phyloP scores from a whole-genome alignment of 2,888 invertebrate genomes.

The Apamea monoglypha region DNA sequence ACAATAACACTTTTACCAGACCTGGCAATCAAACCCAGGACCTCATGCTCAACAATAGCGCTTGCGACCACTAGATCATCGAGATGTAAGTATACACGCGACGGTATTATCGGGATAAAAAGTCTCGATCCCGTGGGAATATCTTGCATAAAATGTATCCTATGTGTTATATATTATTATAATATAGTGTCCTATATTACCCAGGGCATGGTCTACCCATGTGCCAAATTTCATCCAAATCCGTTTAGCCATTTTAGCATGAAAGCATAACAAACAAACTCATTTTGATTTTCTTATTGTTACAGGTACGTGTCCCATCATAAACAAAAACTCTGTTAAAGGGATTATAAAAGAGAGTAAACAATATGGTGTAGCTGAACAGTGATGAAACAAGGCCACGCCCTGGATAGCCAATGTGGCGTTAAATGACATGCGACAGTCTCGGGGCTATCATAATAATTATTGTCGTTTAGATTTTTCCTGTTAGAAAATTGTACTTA shows the following conservation, averaged over 20 bases:
- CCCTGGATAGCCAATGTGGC: slow-evolving; percentile 58
- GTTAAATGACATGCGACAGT: slow-evolving; percentile 50
- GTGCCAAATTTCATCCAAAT: background rate
- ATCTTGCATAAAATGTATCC: no score
- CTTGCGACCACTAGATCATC: no score
- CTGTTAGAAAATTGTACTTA: slow-evolving; percentile 7
- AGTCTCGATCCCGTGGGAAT: background rate
- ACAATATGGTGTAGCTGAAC: slow-evolving; percentile 19
- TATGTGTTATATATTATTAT: no score
- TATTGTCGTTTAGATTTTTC: slow-evolving; percentile 37
- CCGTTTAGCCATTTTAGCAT: background rate
- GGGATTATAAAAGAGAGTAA: slow-evolving; percentile 2
- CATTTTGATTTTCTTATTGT: background rate
- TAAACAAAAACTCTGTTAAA: background rate
- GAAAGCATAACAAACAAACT: background rate
- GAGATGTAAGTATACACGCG: background rate
- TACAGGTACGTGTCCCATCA: background rate
- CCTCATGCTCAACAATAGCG: no score
- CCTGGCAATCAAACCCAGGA: no score
- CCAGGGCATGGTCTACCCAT: no score
- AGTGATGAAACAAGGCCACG: slow-evolving; percentile 49
- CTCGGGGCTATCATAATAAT: slow-evolving; percentile 33
- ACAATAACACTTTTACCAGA: no score
- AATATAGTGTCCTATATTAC: no score
- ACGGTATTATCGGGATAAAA: background rate